Conservation (phyloP, 2,888 invertebrate genomes). For the Nebria brevicollis region DNA sequence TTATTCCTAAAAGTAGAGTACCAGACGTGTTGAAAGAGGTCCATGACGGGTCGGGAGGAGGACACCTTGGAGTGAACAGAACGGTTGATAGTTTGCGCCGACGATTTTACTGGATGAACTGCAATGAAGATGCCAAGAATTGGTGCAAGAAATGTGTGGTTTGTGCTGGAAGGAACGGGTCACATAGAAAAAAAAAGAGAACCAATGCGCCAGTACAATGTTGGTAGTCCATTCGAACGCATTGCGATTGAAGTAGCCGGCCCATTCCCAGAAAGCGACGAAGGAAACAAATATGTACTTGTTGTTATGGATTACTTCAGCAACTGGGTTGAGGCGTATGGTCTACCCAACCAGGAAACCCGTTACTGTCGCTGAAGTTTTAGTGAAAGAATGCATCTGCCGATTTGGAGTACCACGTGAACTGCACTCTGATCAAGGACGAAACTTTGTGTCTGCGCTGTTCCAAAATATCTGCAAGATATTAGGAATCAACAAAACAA, state of each 20-base stretch:
- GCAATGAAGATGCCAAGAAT: conserved; percentile 48
- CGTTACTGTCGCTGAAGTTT: conserved; percentile 20
- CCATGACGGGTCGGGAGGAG: conserved; percentile 51
- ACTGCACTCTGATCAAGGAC: conserved; percentile 53
- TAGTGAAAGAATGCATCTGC: too few species aligned
- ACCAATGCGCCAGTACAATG: conserved; percentile 50
- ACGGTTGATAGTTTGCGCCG: conserved; percentile 50
- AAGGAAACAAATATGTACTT: conserved; percentile 52
- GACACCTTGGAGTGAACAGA: conserved; percentile 53
- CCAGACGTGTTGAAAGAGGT: conserved; percentile 22
- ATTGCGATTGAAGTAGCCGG: conserved; percentile 51
- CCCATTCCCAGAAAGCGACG: conserved; percentile 49
- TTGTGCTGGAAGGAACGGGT: conserved; percentile 50
- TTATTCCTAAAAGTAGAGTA: conserved; percentile 44
- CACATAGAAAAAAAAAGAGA: conserved; percentile 41
- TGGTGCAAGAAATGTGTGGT: conserved; percentile 49
- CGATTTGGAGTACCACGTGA: conserved; percentile 10
- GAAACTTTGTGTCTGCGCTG: conserved; percentile 53
- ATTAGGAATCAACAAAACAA: conserved; percentile 51
- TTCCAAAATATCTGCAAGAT: conserved; percentile 50
- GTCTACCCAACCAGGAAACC: conserved; percentile 52
- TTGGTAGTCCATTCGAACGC: conserved; percentile 48
- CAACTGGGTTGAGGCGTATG: conserved; percentile 53
- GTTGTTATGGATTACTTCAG: conserved; percentile 52
- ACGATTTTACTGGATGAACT: conserved; percentile 25